Conservation (phyloP, 2,113 vertebrate species). For the Ochotona curzoniae region DNA sequence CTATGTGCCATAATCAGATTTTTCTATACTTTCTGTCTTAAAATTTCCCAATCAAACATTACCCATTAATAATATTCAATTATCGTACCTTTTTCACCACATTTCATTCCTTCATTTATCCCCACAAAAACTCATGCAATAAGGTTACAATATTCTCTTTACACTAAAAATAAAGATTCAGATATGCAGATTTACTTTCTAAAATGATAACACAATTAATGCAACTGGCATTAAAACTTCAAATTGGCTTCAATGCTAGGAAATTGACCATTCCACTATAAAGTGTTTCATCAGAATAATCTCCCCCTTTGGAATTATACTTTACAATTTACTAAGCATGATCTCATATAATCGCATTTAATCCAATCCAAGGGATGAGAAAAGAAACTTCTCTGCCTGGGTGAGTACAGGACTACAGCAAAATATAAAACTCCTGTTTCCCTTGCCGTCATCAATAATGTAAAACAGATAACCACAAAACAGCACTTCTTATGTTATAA, state of each 20-base stretch:
- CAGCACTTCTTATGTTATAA: background rate
- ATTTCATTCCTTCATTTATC: constrained; percentile 25
- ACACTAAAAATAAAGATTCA: background rate
- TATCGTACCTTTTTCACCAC: background rate
- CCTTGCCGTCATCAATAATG: background rate
- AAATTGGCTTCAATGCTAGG: constrained; percentile 52
- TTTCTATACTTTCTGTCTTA: background rate
- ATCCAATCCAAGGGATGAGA: constrained; percentile 37
- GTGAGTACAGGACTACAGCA: background rate
- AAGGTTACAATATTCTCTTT: constrained; percentile 56
- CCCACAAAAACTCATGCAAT: constrained; percentile 19
- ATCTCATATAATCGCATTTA: constrained; percentile 57
- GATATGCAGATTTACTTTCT: constrained; percentile 34
- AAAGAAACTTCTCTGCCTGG: background rate
- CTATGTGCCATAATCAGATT: background rate
- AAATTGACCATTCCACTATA: constrained; percentile 43
- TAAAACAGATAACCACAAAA: background rate
- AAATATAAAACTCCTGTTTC: background rate
- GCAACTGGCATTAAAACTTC: constrained; percentile 54
- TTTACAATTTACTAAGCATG: constrained; percentile 44
- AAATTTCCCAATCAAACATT: background rate
- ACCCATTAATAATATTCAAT: background rate
- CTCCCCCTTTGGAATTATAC: constrained; percentile 40
- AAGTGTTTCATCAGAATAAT: constrained; percentile 33
- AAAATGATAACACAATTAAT: constrained; percentile 48